Evolutionary conservation across 2,888 invertebrate species (phyloP).

Genomic region (Hoplodrina ambigua): DNA sequence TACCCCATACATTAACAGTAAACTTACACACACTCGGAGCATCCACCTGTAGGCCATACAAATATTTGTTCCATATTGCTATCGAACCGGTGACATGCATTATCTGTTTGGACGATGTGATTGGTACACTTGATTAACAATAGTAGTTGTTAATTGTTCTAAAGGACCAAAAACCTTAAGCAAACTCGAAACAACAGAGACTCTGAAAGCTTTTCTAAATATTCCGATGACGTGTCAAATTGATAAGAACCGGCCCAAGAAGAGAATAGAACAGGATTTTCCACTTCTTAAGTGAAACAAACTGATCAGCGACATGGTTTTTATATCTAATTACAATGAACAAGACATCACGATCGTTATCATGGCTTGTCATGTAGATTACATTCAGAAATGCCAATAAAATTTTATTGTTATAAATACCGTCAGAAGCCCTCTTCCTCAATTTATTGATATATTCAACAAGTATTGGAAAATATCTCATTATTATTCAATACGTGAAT

Average conservation of each 20-base stretch:
- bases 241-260: not conserved
- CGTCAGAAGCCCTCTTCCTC: not conserved
- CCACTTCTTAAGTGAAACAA: not conserved
- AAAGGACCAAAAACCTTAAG: too few species aligned
- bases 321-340: constrained; percentile 1
- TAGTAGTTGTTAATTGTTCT: too few species aligned
- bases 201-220: not conserved
- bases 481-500: constrained; percentile 45
- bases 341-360: constrained; percentile 19
- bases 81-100: too few species aligned
- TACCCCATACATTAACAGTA: too few species aligned
- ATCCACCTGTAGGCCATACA: too few species aligned
- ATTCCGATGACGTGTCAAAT: not conserved
- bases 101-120: too few species aligned
- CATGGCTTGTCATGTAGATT: constrained; percentile 12
- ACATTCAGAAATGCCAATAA: constrained; percentile 31
- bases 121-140: too few species aligned
- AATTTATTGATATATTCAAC: constrained; percentile 46
- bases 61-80: too few species aligned
- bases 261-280: not conserved
- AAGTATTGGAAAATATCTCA: constrained; percentile 37
- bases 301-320: not conserved
- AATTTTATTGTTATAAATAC: constrained; percentile 38
- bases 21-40: too few species aligned
- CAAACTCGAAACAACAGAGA: not conserved